These are phyloP conservation scores for Cynopterus sphinx DNA, from an alignment of 2,797 vertebrate species.

Conservation along the genomic window DNA sequence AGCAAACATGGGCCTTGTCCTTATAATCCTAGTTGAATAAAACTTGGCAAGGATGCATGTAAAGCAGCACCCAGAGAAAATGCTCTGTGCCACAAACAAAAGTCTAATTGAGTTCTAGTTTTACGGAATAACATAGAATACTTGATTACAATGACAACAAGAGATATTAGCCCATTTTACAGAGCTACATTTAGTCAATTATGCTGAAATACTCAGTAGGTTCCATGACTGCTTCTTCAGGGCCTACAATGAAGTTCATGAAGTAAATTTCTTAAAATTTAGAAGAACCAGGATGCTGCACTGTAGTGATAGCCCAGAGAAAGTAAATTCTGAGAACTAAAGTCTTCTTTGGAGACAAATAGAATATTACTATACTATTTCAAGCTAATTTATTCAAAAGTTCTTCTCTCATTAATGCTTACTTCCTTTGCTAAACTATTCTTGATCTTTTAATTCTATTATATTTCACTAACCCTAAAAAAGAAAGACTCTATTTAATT, in stretches of 20 bases:
- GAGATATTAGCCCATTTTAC: not conserved
- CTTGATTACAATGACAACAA: not conserved
- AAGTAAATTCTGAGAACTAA: not conserved
- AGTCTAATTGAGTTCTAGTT: not conserved
- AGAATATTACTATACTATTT: not conserved
- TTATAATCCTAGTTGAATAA: conserved; percentile 11
- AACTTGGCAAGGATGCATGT: not conserved
- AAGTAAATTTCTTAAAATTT: not conserved
- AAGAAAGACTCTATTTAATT: not conserved
- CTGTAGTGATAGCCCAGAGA: not conserved
- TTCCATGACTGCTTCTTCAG: not conserved
- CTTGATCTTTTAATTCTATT: not conserved
- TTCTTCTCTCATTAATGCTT: not conserved
- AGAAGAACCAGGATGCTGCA: not conserved
- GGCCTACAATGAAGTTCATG: not conserved
- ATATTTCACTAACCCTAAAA: not conserved
- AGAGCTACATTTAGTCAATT: not conserved
- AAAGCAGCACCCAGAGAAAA: not conserved
- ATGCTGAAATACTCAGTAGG: not conserved
- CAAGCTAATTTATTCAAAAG: not conserved
- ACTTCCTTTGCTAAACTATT: not conserved
- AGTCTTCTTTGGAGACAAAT: not conserved
- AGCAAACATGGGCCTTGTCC: conserved; percentile 3
- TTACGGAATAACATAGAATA: not conserved
- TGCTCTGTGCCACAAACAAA: not conserved